Evolutionary conservation across 2,113 vertebrate species (phyloP), one percentile per base, ranked within the genome.

Genomic region (Corvus cornix): DNA sequence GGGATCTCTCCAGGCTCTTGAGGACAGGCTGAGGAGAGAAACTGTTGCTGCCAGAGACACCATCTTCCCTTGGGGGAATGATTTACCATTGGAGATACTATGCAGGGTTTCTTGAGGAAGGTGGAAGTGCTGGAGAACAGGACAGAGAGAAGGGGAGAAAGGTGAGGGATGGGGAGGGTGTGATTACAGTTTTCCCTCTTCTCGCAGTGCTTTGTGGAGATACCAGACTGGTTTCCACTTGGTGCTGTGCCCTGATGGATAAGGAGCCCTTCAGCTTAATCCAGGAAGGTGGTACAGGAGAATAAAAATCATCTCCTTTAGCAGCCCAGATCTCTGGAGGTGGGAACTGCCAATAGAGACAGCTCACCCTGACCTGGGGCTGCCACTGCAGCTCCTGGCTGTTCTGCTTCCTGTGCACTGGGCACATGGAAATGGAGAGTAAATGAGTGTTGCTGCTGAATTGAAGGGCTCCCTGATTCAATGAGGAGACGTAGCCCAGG

Each of bases 321-420:
- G 31, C 3, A 3, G 9, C 52, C 11, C 28, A 33, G 4, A 28
- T 15, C 35, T 52, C 31, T 53, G 33, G 21, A 53, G 59, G 35
- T 48, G 51, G 63, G 37, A 55, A 13, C 44, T n/a, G 67, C 35
- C 4, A 7, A 5, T 16, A 21, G 0, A 4, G 31, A 31, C 63
- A 49, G 33, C 37, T 92, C 3, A 1, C 16, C 1, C 1, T 62
- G 51, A 35, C 31, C 37, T 19, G 26, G 37, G 59, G 22, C 26
- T 59, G 74, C 52, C 0, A 0, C n/a, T 63, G 68, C 2, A 11
- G 51, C 79, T 62, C 60, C 33, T 0, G 1, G 23, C 41, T 56
- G 41, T n/a, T 37, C 59, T 53, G 81, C 72, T 48, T 27, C 68
- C 59, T 44, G 28, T 3, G 43, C 35, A 3, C 20, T 5, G 27